A percentile compares a stretch with the other conserved stretches of the same genome.
These are phyloP conservation scores for Drosophila mojavensis DNA, from an alignment of 1,140 invertebrate species.

Conservation along the genomic window DNA sequence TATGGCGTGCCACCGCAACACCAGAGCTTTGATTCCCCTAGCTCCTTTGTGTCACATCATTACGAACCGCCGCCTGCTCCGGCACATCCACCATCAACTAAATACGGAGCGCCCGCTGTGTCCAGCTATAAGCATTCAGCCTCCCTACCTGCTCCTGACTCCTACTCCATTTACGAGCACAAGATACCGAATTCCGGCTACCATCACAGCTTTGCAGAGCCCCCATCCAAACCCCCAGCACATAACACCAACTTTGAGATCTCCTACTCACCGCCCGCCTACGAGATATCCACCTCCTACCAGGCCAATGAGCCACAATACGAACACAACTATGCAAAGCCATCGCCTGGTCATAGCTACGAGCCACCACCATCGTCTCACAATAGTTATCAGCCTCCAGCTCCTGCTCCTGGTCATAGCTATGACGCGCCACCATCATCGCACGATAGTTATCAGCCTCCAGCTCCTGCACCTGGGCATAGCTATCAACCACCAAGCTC, in stretches of 20 bases:
- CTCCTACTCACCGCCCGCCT: slow-evolving; percentile 71
- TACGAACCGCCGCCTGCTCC: slow-evolving; percentile 47
- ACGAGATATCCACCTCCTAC: slow-evolving; percentile 70
- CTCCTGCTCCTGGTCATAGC: neutral
- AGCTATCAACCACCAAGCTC: neutral
- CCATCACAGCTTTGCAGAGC: slow-evolving; percentile 69
- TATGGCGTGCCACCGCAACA: slow-evolving; percentile 60
- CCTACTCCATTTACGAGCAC: slow-evolving; percentile 69
- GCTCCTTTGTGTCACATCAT: slow-evolving; percentile 47
- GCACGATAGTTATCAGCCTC: neutral
- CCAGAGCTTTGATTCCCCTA: slow-evolving; percentile 50
- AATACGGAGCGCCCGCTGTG: slow-evolving; percentile 34
- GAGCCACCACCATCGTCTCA: neutral
- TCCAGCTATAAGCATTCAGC: slow-evolving; percentile 33
- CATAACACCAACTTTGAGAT: slow-evolving; percentile 59
- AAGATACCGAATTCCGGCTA: slow-evolving; percentile 70
- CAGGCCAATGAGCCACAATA: slow-evolving; percentile 10
- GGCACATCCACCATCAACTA: slow-evolving; percentile 11
- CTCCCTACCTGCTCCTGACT: slow-evolving; percentile 31
- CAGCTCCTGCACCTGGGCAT: neutral
- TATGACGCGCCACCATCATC: neutral
- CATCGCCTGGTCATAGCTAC: neutral
- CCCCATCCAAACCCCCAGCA: slow-evolving; percentile 36
- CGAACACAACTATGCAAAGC: slow-evolving; percentile 46
- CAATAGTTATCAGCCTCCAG: neutral